Base-by-base conservation (phyloP, 1,140 invertebrate species). In the Muscidifurax raptorellus region DNA sequence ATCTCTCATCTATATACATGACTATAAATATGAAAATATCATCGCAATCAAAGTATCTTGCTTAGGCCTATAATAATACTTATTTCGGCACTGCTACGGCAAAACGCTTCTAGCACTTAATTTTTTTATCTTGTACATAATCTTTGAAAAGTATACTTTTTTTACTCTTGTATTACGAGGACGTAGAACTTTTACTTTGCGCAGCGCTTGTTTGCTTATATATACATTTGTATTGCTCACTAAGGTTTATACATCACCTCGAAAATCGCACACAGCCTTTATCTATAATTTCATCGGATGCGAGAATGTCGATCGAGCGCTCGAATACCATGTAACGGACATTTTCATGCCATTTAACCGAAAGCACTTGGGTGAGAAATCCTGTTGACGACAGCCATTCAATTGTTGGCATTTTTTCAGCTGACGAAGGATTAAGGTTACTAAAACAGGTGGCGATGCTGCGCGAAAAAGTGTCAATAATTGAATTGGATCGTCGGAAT, bases 401-500 rank as follows among this genome's bases (percentile, higher is more conserved):
- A 27, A 77, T 82, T 30, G 80, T 82, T 82, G 66, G 25, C 67
- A 82, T 82, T 85, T 82, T 82, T 85, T 25, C 72, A 69, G 27
- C 36, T 47, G 36, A 47, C 30, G 18, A 44, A 22, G 25, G 27
- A 59, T 40, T 72, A 10, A 4, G 22, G 18, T 18, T 75, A 36
- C 40, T 32, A 22, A 44, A 18, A 30, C 1, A 64, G 27, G 75
- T 77, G 36, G 40, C 67, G 28, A 10, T 67, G 32, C 30, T 66
- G 12, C 25, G 52, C 25, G 52, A 71, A 79, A 82, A 82, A 71
- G 22, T 82, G 84, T 82, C 80, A 76, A 78, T 64, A 77, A 85
- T 82, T 59, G 44, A 69, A 85, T 85, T 69, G 15, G 75, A 47
- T 85, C 64, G 80, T 85, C 84, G 75, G 15, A 78, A 82, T 85